Base-by-base conservation (phyloP, 1,140 invertebrate species). In the Drosophila nasuta region DNA sequence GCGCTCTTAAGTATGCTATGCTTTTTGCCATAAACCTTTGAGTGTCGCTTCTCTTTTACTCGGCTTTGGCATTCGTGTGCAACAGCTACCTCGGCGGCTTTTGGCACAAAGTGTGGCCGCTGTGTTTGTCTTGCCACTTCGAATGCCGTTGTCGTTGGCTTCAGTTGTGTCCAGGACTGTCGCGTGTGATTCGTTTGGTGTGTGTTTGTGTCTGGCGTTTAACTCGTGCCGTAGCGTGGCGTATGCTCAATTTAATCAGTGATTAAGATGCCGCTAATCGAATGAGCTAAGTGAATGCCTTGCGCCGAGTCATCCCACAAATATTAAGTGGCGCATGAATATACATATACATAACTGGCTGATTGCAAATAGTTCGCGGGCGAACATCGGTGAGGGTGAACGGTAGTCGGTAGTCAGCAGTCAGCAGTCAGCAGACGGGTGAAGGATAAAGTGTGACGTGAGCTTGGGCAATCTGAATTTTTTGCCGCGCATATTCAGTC, bases 131-230 rank as follows among this genome's bases (percentile, higher is more conserved):
- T 43, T 38, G 85, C 67, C 83, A 87, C 83, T 87, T 87, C 74
- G 83, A 77, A 88, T 67, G 83, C 77, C 83, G 80, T 88, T 80
- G 77, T 83, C 83, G 80, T 88, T 78, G 83, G 74, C 83, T 77
- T 71, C 83, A 87, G 83, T 87, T 87, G 82, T 81, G 82, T 59
- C 43, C 28, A 38, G 43, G 62, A 78, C 49, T 63, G 46, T 41
- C 58, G 48, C 30, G 48, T 63, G 45, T 30, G 46, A 13, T n/a
- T 17, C 38, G 15, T 17, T 72, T 43, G 33, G 48, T 57, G 25
- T 48, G 45, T 41, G 33, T 38, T 38, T 38, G 35, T 38, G 13
- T 30, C 17, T 17, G n/a, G 48, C 30, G 54, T 75, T 52, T 54
- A 58, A 48, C 57, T 63, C 63, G 33, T 41, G 52, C 30, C 15